Conservation (phyloP, 2,113 vertebrate genomes). For the Electrona antarctica region DNA sequence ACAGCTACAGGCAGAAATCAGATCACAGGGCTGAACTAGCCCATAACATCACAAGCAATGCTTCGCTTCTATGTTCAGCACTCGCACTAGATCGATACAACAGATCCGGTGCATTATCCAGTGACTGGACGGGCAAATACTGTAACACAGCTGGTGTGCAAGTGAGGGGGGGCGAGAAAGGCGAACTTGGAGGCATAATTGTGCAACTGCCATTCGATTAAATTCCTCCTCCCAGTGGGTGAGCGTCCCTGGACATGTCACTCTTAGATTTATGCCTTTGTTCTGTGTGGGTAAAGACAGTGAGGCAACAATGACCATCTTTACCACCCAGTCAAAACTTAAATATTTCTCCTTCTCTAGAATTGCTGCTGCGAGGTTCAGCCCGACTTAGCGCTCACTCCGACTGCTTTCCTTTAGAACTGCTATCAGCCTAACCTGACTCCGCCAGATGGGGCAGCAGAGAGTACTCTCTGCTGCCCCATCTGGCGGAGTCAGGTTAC, state of each 20-base stretch:
- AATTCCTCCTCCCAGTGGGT: no score
- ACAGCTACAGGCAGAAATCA: background rate
- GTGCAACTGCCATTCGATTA: background rate
- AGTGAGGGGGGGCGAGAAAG: background rate
- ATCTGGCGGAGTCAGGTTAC: no score
- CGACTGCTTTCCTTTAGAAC: background rate
- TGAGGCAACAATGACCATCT: background rate
- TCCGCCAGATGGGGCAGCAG: no score
- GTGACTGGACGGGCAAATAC: background rate
- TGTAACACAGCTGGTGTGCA: background rate
- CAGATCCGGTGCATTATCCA: background rate
- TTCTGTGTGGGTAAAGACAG: background rate
- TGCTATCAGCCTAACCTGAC: no score
- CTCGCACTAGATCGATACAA: background rate
- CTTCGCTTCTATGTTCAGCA: no score
- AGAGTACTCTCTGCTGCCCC: no score
- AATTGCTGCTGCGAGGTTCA: slow-evolving; percentile 1
- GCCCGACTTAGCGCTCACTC: background rate
- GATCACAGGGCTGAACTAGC: no score
- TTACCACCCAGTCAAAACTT: background rate
- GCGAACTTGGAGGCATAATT: background rate
- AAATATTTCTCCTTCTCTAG: slow-evolving; percentile 24
- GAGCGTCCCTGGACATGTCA: no score
- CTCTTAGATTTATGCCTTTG: no score
- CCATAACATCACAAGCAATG: no score